These are phyloP conservation scores for Oncorhynchus masou DNA, from an alignment of 2,113 vertebrate genomes.

Conservation along the genomic window DNA sequence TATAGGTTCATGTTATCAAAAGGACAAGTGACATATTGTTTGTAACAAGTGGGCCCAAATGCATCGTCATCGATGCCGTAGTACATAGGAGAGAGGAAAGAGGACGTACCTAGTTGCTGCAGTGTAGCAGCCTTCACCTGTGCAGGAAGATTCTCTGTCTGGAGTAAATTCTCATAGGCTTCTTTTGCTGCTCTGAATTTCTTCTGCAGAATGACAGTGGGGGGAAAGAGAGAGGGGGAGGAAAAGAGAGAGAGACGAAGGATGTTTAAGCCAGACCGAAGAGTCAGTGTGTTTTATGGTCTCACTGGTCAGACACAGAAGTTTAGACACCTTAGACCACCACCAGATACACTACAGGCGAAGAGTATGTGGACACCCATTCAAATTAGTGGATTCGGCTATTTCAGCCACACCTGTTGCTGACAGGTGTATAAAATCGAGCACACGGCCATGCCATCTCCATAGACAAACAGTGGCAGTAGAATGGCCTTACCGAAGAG, in stretches of 20 bases:
- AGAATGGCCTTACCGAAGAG: no score
- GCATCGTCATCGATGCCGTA: not conserved
- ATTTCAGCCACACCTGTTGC: slow-evolving; percentile 4
- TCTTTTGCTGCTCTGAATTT: slow-evolving; percentile 97
- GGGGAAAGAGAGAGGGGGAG: not conserved
- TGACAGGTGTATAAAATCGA: no score
- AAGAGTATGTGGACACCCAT: no score
- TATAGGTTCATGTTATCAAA: no score
- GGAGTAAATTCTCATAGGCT: slow-evolving; percentile 95
- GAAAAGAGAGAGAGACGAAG: slow-evolving; percentile 15
- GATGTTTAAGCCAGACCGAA: slow-evolving; percentile 60
- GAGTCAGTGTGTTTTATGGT: slow-evolving; percentile 62
- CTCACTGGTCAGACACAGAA: slow-evolving; percentile 57
- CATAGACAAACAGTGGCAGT: no score
- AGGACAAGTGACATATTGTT: no score
- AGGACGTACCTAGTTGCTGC: slow-evolving; percentile 93
- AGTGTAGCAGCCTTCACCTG: slow-evolving; percentile 98
- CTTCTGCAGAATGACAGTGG: slow-evolving; percentile 73
- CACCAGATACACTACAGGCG: slow-evolving; percentile 1
- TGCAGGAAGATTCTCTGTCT: slow-evolving; percentile 92
- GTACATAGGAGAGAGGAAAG: not conserved
- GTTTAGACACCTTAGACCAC: slow-evolving; percentile 53
- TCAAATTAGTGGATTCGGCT: no score
- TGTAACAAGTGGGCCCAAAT: no score
- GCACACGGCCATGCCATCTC: no score